phyloP scores from a whole-genome alignment of 2,888 invertebrate genomes.

The Platycheirus rosarum region DNA sequence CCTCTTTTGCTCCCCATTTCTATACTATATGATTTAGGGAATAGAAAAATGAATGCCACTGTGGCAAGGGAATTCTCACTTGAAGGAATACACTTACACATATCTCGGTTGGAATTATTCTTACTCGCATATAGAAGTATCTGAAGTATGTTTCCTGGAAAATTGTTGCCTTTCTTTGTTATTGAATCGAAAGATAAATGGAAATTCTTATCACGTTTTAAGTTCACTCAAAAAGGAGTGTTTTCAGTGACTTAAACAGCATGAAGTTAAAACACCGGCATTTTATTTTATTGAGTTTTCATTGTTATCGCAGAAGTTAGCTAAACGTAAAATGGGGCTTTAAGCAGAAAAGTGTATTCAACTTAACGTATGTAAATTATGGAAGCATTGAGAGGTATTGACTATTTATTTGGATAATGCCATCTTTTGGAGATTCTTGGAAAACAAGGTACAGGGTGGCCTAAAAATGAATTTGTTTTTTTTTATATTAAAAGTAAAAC shows the following conservation, averaged over 20 bases:
- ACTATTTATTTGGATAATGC: too few relatives aligned
- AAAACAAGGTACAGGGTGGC: too few relatives aligned
- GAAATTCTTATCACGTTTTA: conserved; percentile 59
- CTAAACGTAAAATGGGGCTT: neutral
- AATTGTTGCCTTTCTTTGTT: conserved; percentile 5
- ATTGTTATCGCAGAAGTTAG: conserved; percentile 1
- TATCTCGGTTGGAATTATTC: neutral
- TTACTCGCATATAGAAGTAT: neutral
- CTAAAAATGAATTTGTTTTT: too few relatives aligned
- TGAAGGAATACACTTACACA: neutral
- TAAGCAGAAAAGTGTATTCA: too few relatives aligned
- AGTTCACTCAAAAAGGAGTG: conserved; percentile 28
- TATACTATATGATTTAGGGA: neutral
- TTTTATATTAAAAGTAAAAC: too few relatives aligned
- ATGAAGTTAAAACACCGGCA: conserved; percentile 5
- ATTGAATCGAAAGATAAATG: conserved; percentile 20
- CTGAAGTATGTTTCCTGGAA: neutral
- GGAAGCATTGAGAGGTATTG: too few relatives aligned
- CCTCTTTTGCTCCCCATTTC: neutral
- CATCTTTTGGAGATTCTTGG: too few relatives aligned
- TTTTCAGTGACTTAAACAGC: conserved; percentile 10
- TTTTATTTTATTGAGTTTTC: conserved; percentile 9
- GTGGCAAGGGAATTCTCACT: conserved; percentile 7
- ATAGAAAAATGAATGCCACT: conserved; percentile 17
- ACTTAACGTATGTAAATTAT: too few relatives aligned